phyloP scores from a whole-genome alignment of 1,140 invertebrate genomes.

The Cotesia typhae region DNA sequence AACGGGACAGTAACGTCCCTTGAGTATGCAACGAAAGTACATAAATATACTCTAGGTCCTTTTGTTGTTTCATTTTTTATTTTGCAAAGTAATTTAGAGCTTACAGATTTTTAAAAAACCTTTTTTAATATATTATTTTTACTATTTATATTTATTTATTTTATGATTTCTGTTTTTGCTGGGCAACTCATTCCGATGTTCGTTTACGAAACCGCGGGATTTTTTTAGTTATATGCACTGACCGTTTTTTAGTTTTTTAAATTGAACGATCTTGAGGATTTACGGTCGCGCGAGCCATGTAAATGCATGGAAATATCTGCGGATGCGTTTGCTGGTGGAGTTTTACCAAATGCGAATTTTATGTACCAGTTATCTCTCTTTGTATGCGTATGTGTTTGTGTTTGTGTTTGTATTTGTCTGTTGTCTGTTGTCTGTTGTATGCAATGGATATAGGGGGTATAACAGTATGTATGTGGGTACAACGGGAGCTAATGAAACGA shows the following conservation, averaged over 20 bases:
- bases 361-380: slow-evolving; percentile 1
- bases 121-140: slow-evolving; percentile 15
- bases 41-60: slow-evolving; percentile 40
- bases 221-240: neutral
- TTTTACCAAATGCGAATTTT: slow-evolving; percentile 25
- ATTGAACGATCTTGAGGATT: slow-evolving; percentile 41
- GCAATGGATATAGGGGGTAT: no score
- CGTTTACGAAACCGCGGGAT: neutral
- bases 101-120: slow-evolving; percentile 33
- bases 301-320: slow-evolving; percentile 39
- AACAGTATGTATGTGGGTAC: neutral
- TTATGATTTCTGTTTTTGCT: neutral
- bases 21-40: slow-evolving; percentile 45
- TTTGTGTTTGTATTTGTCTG: neutral
- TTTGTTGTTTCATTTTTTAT: slow-evolving; percentile 35
- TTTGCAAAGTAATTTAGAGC: slow-evolving; percentile 37
- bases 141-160: slow-evolving; percentile 12
- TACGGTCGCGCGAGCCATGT: slow-evolving; percentile 35
- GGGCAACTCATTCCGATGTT: neutral
- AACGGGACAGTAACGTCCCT: slow-evolving; percentile 43
- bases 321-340: slow-evolving; percentile 25
- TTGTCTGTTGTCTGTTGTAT: no score
- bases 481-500: neutral
- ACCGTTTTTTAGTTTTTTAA: slow-evolving; percentile 29
- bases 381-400: neutral